phyloP scores from a whole-genome alignment of 1,140 invertebrate genomes.

The Drosophila funebris region DNA sequence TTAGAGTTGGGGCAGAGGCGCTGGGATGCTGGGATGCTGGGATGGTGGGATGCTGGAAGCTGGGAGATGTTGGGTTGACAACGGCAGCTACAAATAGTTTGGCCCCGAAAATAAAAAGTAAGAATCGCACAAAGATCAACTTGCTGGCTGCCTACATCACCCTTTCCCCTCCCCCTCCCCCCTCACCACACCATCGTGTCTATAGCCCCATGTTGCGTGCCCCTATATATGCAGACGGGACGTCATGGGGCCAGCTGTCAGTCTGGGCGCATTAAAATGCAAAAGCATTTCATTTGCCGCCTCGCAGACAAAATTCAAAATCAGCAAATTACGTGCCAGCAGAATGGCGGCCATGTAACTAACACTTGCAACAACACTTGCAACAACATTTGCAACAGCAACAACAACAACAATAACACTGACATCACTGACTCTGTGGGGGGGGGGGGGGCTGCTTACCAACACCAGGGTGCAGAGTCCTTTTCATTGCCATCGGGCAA shows the following conservation, averaged over 20 bases:
- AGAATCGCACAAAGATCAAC: conserved; percentile 53
- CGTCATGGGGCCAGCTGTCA: conserved; percentile 61
- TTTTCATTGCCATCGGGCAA: conserved; percentile 43
- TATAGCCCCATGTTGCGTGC: not conserved
- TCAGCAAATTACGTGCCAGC: conserved; percentile 78
- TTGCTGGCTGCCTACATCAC: conserved; percentile 28
- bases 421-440: too few species aligned
- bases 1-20: not conserved
- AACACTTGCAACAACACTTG: conserved; percentile 54
- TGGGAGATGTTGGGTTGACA: conserved; percentile 56
- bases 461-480: not conserved
- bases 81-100: conserved; percentile 79
- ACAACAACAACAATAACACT: not conserved
- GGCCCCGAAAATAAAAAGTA: conserved; percentile 43
- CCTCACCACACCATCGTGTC: not conserved
- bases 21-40: not conserved
- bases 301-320: conserved; percentile 75
- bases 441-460: conserved; percentile 20
- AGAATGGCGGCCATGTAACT: conserved; percentile 69
- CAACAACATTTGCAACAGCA: not conserved
- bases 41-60: not conserved
- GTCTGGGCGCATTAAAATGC: conserved; percentile 78
- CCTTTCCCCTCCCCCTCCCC: not conserved
- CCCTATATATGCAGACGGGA: not conserved
- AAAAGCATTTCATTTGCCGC: conserved; percentile 78